Base-by-base conservation (phyloP, 2,888 invertebrate genomes). In the Arge pagana region DNA sequence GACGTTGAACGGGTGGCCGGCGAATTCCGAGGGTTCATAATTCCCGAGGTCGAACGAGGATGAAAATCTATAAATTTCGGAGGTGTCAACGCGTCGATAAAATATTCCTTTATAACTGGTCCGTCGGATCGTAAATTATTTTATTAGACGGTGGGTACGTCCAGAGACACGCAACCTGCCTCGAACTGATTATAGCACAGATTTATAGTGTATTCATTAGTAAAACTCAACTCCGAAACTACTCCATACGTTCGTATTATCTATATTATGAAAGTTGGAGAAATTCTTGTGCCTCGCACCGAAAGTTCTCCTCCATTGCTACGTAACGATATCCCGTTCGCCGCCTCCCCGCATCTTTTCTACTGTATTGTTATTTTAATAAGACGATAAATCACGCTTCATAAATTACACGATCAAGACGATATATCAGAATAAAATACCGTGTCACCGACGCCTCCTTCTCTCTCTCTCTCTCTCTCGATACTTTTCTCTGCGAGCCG, bases 131-230 rank as follows among this genome's bases (percentile, higher is more conserved):
- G 45, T 45, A 45, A 45, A 45, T 45, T 33, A 45, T 35, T 45
- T 35, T 31, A 45, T 45, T 45, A 45, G 10, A 42, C n/a, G 21
- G 16, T 35, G 23, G n/a, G n/a, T n/a, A 18, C 42, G 42, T 42
- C 18, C 19, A 40, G 15, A 45, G 19, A 45, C 63, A 62, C 62
- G 62, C 62, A 60, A 60, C 57, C 57, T 53, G 53, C 59, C 53
- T 53, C 57, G 51, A 60, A 61, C 62, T 59, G 64, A 66, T 65
- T 61, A 59, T 61, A 57, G 60, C 56, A 57, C 57, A 62, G 63
- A 65, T 67, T 65, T 63, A 65, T 63, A 60, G 62, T 54, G 59
- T 58, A 62, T 63, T 68, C 64, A 62, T 66, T 66, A 65, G 57
- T 58, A 56, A 13, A n/a, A n/a, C n/a, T n/a, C n/a, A n/a, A n/a